phyloP scores from a whole-genome alignment of 2,113 vertebrate species.

The Indicator indicator region DNA sequence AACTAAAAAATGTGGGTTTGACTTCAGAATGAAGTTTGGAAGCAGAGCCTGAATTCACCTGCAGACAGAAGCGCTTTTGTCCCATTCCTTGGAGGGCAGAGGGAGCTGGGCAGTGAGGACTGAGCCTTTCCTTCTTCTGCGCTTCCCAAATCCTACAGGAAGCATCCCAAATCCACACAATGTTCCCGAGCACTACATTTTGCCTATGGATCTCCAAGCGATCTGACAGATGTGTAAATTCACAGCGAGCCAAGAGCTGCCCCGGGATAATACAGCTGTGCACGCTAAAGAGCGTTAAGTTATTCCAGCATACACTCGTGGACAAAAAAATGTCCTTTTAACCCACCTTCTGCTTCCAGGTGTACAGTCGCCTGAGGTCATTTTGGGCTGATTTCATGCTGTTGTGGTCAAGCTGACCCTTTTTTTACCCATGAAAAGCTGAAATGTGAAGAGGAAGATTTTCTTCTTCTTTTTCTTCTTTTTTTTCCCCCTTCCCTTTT shows the following conservation, averaged over 20 bases:
- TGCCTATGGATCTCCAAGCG: constrained; percentile 58
- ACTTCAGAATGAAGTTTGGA: not conserved
- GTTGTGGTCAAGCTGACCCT: not conserved
- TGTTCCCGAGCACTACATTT: not conserved
- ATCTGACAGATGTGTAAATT: constrained; percentile 70
- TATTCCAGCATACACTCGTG: constrained; percentile 1
- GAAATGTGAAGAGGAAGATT: not conserved
- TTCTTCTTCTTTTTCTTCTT: not conserved
- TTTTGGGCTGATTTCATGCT: constrained; percentile 5
- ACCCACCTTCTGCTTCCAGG: constrained; percentile 44
- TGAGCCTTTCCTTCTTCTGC: not conserved
- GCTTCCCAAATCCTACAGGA: constrained; percentile 53
- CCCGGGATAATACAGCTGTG: constrained; percentile 69
- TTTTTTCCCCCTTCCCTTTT: not conserved
- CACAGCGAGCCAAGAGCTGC: constrained; percentile 56
- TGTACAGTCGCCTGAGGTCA: constrained; percentile 17
- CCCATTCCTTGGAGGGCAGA: rapidly evolving
- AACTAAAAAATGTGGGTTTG: not conserved
- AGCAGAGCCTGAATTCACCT: constrained; percentile 12
- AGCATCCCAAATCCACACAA: constrained; percentile 55
- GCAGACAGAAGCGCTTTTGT: constrained; percentile 6
- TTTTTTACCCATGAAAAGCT: not conserved
- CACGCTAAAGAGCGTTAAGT: not conserved
- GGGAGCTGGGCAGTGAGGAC: not conserved
- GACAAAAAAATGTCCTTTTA: not conserved